phyloP scores from a whole-genome alignment of 2,888 invertebrate species.

The Dyspetes luteomarginatus region DNA sequence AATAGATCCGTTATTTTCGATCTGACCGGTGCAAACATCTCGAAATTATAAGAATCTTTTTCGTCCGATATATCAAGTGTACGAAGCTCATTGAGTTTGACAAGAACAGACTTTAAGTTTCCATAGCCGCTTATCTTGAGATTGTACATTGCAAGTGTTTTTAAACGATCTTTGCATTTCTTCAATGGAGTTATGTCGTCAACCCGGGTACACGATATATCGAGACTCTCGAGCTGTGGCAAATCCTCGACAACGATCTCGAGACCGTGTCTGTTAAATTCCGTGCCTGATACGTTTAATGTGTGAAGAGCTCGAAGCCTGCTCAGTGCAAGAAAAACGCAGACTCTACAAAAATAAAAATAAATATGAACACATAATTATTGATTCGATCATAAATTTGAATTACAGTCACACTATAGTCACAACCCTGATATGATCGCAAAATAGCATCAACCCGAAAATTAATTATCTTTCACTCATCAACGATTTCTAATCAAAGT shows the following conservation, averaged over 20 bases:
- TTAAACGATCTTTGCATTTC: slow-evolving; percentile 85
- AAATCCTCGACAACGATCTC: slow-evolving; percentile 88
- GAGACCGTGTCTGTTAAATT: slow-evolving; percentile 87
- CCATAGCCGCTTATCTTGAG: slow-evolving; percentile 84
- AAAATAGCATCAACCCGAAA: too few species aligned
- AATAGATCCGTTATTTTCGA: slow-evolving; percentile 84
- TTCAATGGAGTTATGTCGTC: slow-evolving; percentile 86
- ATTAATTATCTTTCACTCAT: too few species aligned
- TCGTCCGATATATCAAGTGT: slow-evolving; percentile 86
- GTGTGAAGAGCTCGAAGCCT: slow-evolving; percentile 86
- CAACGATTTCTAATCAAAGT: too few species aligned
- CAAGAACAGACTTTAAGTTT: slow-evolving; percentile 84
- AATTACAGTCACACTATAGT: too few species aligned
- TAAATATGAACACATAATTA: too few species aligned
- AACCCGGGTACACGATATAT: slow-evolving; percentile 88
- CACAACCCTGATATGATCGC: too few species aligned
- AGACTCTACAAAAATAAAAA: slow-evolving; percentile 84
- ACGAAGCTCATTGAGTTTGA: slow-evolving; percentile 84
- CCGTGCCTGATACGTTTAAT: slow-evolving; percentile 88
- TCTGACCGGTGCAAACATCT: slow-evolving; percentile 82
- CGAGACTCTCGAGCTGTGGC: slow-evolving; percentile 86
- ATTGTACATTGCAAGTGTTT: slow-evolving; percentile 86
- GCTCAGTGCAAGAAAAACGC: slow-evolving; percentile 86
- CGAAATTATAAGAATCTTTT: slow-evolving; percentile 83
- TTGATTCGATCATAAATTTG: too few species aligned